A percentile compares a stretch with the other conserved stretches of the same genome.
Conservation (phyloP, 2,888 invertebrate species). For the Eupithecia subumbrata region DNA sequence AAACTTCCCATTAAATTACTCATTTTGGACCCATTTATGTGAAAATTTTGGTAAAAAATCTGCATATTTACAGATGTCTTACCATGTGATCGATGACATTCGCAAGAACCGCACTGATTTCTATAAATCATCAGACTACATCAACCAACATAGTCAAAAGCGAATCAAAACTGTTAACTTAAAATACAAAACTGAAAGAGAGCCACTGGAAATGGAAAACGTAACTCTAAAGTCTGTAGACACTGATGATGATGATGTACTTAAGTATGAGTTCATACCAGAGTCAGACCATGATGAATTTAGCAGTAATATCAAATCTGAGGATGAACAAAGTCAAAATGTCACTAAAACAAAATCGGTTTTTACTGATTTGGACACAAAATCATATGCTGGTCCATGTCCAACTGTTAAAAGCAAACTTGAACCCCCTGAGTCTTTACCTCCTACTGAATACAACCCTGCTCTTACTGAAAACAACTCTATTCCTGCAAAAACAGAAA, state of each 20-base stretch:
- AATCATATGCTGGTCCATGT: background rate
- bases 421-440: background rate
- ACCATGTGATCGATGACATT: constrained; percentile 62
- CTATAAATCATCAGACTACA: constrained; percentile 51
- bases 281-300: constrained; percentile 15
- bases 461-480: background rate
- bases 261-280: constrained; percentile 26
- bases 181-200: constrained; percentile 33
- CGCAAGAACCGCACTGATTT: constrained; percentile 53
- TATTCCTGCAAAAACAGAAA: background rate
- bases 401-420: background rate
- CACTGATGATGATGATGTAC: constrained; percentile 14
- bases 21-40: background rate
- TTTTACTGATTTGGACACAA: background rate
- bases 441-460: constrained; percentile 2
- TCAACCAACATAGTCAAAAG: constrained; percentile 39
- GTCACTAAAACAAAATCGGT: background rate
- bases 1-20: background rate
- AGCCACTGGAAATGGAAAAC: constrained; percentile 39
- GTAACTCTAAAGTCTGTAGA: constrained; percentile 17
- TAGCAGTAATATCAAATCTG: constrained; percentile 6
- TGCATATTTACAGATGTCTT: constrained; percentile 52
- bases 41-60: background rate
- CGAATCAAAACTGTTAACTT: constrained; percentile 51
- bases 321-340: background rate